Base-by-base conservation (phyloP, 2,888 invertebrate species). In the Cactoblastis cactorum region DNA sequence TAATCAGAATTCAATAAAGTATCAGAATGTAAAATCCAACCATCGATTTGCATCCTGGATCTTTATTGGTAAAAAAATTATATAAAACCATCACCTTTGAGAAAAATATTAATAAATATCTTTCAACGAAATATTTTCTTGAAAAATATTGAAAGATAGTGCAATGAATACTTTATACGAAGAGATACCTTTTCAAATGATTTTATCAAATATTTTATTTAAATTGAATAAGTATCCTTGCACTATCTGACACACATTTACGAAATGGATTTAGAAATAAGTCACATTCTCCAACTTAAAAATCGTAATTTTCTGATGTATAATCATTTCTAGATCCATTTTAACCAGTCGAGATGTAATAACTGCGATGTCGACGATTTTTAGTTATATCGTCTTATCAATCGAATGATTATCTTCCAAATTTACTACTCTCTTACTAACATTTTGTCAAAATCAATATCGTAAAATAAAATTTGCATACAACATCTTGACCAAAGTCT, bases 1-100 rank as follows among this genome's bases (percentile, higher is more conserved):
- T n/a, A 47, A 5, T 15, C n/a, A 18, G 18, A 24, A 15, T n/a
- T 17, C 14, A 14, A 46, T 35, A 46, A 39, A 34, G 51, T 45
- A 54, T 45, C 54, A 50, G 51, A 56, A 65, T 68, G 73, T 73
- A 78, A 74, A 70, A 61, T 70, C 78, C 77, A 78, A 78, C 78
- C 74, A 63, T 66, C 60, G 67, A 77, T 72, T 71, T 72, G 63
- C 54, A 50, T 53, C 58, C 53, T 45, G 49, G 45, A 37, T 43
- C 53, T 18, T 55, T 45, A 33, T 45, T 43, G 24, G 14, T 43
- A 14, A 43, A 1, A 12, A 39, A 9, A 8, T n/a, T 9, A 24
- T 24, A 24, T 14, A 1, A 14, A 43, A 28, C 43, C 41, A 43
- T 43, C 24, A 43, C 41, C 43, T 43, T 9, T 43, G 14, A 22